Percentiles rank a stretch among this genome's conserved stretches.
Evolutionary conservation across 1,140 invertebrate genomes (phyloP).

Genomic region (Diplogasteroides magnus): DNA sequence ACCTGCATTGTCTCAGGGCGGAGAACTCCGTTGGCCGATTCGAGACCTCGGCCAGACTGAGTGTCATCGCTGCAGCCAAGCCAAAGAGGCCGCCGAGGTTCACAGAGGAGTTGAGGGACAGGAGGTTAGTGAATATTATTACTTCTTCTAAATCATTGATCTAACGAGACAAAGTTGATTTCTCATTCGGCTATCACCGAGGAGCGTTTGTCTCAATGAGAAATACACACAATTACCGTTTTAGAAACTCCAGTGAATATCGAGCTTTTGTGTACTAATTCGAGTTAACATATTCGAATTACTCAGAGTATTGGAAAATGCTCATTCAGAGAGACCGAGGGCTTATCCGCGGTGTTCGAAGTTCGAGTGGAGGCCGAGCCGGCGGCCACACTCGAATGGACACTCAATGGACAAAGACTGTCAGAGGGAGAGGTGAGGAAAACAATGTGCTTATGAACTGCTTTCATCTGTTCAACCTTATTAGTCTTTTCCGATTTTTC

Average conservation of each 20-base stretch:
- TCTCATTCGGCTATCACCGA: too few relatives aligned
- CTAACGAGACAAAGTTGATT: background rate
- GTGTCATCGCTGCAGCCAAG: constrained; percentile 48
- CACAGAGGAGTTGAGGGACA: constrained; percentile 42
- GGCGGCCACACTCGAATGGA: constrained; percentile 44
- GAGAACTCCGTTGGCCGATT: constrained; percentile 50
- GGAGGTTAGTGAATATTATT: constrained; percentile 13
- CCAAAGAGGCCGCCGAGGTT: constrained; percentile 51
- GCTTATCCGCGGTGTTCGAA: constrained; percentile 49
- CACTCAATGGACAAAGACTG: constrained; percentile 44
- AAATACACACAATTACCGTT: too few relatives aligned
- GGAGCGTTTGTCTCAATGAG: too few relatives aligned
- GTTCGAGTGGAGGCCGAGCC: constrained; percentile 52
- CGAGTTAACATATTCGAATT: too few relatives aligned
- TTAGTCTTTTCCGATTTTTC: too few relatives aligned
- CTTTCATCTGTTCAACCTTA: background rate
- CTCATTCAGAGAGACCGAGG: constrained; percentile 40
- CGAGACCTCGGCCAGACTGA: constrained; percentile 51
- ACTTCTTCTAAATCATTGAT: background rate
- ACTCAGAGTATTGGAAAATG: too few relatives aligned
- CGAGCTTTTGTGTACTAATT: too few relatives aligned
- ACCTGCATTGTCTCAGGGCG: constrained; percentile 32
- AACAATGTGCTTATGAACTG: too few relatives aligned
- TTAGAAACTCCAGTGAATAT: too few relatives aligned
- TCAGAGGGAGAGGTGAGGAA: constrained; percentile 21